Evolutionary conservation across 2,888 invertebrate genomes (phyloP), one percentile per base, ranked within the genome.

Genomic region (Philhelius pedissequus): DNA sequence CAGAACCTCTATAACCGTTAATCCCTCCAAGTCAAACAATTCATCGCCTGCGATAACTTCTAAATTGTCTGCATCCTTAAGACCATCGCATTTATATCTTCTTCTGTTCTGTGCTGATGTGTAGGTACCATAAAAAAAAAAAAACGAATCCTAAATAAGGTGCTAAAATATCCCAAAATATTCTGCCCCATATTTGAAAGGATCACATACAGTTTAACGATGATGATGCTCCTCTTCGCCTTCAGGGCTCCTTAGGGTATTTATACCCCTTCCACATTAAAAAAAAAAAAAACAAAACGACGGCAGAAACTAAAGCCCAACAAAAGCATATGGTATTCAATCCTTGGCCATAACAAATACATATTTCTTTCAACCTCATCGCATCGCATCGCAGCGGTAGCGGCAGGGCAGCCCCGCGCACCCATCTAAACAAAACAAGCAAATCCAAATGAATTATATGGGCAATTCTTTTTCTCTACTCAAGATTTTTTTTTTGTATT

Each of bases 371-470:
- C 52, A 20, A 32, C 18, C 68, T 27, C 43, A 52, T 45, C 15
- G 13, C n/a, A n/a, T n/a, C n/a, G n/a, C n/a, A n/a, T n/a, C n/a
- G n/a, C n/a, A n/a, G n/a, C n/a, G n/a, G n/a, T n/a, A n/a, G n/a
- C n/a, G n/a, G n/a, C n/a, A n/a, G n/a, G n/a, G n/a, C 30, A 15
- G 30, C n/a, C 5, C 54, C 20, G 7, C 32, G 20, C 25, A 43
- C 22, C 60, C 54, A n/a, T 35, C 43, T 50, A 48, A 7, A 45
- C 66, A 58, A 48, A 7, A 45, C 66, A 58, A 80, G 75, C 84
- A 84, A 84, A 80, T 84, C 71, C 84, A 84, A 84, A 84, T 80
- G 84, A 84, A 80, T 84, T 84, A 84, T 84, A 84, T 80, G 75
- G 80, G 68, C 84, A 84, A 84, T 84, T 84, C 80, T 60, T 84